Conservation (phyloP, 2,797 vertebrate genomes). For the Crocodylus rhombifer region DNA sequence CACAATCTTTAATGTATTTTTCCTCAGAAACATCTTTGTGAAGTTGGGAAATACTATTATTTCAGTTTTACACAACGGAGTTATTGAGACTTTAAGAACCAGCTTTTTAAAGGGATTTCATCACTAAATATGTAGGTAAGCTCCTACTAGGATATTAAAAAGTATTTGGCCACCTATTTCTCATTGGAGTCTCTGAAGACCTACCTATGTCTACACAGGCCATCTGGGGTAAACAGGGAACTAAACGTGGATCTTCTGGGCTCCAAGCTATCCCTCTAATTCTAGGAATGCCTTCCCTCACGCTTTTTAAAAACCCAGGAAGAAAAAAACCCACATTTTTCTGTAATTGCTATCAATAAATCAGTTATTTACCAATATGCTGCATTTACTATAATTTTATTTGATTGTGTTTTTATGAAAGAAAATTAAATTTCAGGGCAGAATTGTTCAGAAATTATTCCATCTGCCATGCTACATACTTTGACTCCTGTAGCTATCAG, state of each 20-base stretch:
- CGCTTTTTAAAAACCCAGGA: not conserved
- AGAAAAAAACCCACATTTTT: not conserved
- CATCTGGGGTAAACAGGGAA: too few species aligned
- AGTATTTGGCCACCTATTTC: too few species aligned
- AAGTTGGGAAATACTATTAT: not conserved
- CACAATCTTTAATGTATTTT: not conserved
- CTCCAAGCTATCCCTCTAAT: not conserved
- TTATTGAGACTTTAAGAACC: not conserved
- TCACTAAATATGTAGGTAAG: not conserved
- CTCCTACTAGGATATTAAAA: not conserved
- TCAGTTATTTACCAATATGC: not conserved
- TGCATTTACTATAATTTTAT: not conserved
- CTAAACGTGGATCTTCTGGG: not conserved
- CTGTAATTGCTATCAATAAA: not conserved
- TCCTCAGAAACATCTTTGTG: not conserved
- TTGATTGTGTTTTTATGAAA: not conserved
- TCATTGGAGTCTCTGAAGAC: too few species aligned
- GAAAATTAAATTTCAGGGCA: slow-evolving; percentile 14
- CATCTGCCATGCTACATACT: not conserved
- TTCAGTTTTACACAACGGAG: not conserved
- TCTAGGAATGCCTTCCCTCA: not conserved
- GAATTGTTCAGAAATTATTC: slow-evolving; percentile 10
- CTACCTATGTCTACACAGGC: too few species aligned
- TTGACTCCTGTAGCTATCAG: not conserved
- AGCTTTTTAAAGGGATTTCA: accelerated